phyloP scores from a whole-genome alignment of 2,113 vertebrate species.

The Zeus faber region DNA sequence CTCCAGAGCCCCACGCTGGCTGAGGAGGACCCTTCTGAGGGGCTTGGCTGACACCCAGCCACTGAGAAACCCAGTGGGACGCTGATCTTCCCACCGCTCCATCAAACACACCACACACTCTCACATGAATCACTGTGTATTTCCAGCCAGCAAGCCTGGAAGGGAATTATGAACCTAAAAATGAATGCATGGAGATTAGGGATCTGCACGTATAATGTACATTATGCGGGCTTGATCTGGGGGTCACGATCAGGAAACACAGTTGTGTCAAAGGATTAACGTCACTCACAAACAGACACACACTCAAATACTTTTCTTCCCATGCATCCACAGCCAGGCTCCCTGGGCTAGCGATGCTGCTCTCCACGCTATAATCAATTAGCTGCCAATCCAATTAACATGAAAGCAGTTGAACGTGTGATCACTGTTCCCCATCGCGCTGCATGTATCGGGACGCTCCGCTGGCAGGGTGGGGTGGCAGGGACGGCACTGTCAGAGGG shows the following conservation, averaged over 20 bases:
- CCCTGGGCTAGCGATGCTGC: constrained; percentile 26
- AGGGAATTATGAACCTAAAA: no score
- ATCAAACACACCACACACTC: no score
- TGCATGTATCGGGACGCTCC: not conserved
- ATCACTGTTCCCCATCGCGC: constrained; percentile 18
- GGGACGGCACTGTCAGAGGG: not conserved
- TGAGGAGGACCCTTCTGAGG: constrained; percentile 41
- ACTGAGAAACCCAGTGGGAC: constrained; percentile 39
- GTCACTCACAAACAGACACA: constrained; percentile 7
- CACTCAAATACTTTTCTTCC: constrained; percentile 12
- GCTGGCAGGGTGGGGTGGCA: not conserved
- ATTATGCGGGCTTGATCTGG: no score
- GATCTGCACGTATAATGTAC: no score
- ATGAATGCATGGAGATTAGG: no score
- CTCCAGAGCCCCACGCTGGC: constrained; percentile 54
- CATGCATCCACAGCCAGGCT: constrained; percentile 7
- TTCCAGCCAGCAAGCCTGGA: no score
- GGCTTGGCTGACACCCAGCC: constrained; percentile 42
- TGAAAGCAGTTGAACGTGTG: constrained; percentile 21
- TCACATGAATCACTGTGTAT: no score
- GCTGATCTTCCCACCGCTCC: no score
- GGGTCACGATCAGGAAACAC: no score
- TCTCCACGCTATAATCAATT: constrained; percentile 62
- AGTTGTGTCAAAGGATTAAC: no score
- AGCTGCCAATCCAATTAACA: constrained; percentile 66